phyloP scores from a whole-genome alignment of 2,888 invertebrate species.

The Notocelia uddmanniana region DNA sequence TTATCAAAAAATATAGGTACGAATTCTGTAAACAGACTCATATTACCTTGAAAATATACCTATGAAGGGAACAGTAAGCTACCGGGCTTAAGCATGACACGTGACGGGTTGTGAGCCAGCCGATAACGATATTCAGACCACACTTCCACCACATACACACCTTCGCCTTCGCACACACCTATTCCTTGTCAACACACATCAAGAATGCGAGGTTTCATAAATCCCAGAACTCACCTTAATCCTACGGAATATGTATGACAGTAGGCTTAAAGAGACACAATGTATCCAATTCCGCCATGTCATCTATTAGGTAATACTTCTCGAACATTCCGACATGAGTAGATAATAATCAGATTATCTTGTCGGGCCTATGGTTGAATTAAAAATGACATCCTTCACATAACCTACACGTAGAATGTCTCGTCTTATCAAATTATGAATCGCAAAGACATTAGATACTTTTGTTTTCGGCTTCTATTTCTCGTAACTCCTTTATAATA shows the following conservation, averaged over 20 bases:
- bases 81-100: conserved; percentile 48
- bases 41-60: neutral
- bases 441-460: conserved; percentile 41
- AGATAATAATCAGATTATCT: conserved; percentile 42
- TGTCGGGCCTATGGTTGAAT: conserved; percentile 32
- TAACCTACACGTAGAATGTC: conserved; percentile 46
- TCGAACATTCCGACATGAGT: conserved; percentile 6
- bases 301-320: conserved; percentile 29
- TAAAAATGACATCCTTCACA: conserved; percentile 37
- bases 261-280: conserved; percentile 37
- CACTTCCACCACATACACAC: conserved; percentile 1
- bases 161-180: conserved; percentile 1
- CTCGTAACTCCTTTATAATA: neutral
- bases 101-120: conserved; percentile 32
- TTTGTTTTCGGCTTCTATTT: conserved; percentile 9
- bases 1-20: neutral
- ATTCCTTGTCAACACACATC: conserved; percentile 24
- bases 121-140: conserved; percentile 34
- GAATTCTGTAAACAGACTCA: neutral
- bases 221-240: conserved; percentile 33
- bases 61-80: conserved; percentile 20
- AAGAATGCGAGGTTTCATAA: conserved; percentile 27
- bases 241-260: conserved; percentile 37
- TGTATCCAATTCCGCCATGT: conserved; percentile 33
- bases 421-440: conserved; percentile 51